Conservation (phyloP, 2,113 vertebrate genomes). For the Ophiodon elongatus region DNA sequence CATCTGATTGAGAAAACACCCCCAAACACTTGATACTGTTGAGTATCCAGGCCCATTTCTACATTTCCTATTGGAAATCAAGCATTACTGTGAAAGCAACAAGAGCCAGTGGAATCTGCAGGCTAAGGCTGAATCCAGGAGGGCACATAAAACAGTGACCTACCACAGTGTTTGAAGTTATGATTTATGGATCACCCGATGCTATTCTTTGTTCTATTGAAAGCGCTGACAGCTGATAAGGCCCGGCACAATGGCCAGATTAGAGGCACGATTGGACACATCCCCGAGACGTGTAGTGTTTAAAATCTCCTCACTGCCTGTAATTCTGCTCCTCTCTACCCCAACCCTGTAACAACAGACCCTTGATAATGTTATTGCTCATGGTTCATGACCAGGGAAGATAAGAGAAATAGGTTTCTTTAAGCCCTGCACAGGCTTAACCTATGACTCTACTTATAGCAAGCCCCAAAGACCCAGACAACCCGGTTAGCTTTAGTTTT, state of each 20-base stretch:
- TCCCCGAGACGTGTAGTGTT: conserved; percentile 71
- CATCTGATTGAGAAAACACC: conserved; percentile 14
- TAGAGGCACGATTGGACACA: conserved; percentile 80
- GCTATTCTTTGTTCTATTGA: conserved; percentile 81
- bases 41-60: neutral
- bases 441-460: conserved; percentile 85
- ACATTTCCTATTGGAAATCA: conserved; percentile 27
- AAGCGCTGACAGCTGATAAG: conserved; percentile 79
- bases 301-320: conserved; percentile 80
- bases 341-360: conserved; percentile 79
- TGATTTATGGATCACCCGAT: conserved; percentile 82
- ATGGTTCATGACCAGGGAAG: conserved; percentile 82
- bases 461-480: conserved; percentile 69
- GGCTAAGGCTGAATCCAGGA: conserved; percentile 52
- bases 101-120: conserved; percentile 16
- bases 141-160: conserved; percentile 65
- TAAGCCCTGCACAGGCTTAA: conserved; percentile 84
- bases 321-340: conserved; percentile 78
- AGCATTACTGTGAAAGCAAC: neutral
- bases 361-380: conserved; percentile 86
- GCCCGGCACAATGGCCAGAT: conserved; percentile 82
- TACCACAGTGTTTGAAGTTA: conserved; percentile 77
- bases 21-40: conserved; percentile 6
- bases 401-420: conserved; percentile 87
- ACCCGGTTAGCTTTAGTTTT: conserved; percentile 65